Conservation (phyloP, 2,797 vertebrate genomes). For the Trachops cirrhosus region DNA sequence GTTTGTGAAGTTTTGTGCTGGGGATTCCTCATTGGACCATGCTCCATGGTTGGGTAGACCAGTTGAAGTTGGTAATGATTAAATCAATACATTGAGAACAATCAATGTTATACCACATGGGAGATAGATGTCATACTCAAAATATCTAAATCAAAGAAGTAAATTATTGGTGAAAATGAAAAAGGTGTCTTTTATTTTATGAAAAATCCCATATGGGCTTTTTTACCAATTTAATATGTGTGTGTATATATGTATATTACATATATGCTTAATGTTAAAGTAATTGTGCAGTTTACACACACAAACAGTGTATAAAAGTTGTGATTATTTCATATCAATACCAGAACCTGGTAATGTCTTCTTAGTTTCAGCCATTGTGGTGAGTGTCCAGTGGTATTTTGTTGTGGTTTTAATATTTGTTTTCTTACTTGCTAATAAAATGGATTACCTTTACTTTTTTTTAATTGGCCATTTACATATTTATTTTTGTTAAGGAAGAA, state of each 20-base stretch:
- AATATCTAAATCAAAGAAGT: neutral
- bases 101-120: neutral
- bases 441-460: neutral
- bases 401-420: neutral
- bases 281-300: neutral
- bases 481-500: neutral
- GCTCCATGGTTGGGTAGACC: neutral
- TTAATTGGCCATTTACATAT: neutral
- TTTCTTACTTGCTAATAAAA: neutral
- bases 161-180: neutral
- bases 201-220: neutral
- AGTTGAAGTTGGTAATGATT: neutral
- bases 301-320: neutral
- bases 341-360: neutral
- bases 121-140: neutral
- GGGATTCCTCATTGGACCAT: neutral
- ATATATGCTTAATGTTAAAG: conserved; percentile 17
- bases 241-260: neutral
- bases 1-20: neutral
- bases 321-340: neutral
- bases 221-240: neutral
- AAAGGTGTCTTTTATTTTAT: neutral
- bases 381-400: neutral
- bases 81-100: neutral
- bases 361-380: neutral